phyloP scores from a whole-genome alignment of 2,888 invertebrate genomes.

The Sarcophaga carnaria region DNA sequence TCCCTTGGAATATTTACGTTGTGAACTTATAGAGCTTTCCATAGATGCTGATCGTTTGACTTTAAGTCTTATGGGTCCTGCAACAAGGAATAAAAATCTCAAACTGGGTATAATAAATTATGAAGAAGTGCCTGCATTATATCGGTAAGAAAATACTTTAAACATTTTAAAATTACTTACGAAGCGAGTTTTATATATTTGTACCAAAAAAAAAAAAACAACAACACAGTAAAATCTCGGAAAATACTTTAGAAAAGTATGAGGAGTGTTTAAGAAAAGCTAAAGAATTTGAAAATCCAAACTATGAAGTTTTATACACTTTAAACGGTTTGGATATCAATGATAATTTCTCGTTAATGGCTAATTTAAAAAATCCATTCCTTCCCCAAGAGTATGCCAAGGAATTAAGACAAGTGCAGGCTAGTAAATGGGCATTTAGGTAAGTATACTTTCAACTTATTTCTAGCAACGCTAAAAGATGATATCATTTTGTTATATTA shows the following conservation, averaged over 20 bases:
- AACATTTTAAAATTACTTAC: not conserved
- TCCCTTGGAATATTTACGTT: constrained; percentile 92
- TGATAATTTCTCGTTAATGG: constrained; percentile 78
- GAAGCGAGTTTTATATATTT: not conserved
- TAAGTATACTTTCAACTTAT: constrained; percentile 70
- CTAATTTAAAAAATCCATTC: constrained; percentile 86
- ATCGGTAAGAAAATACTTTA: constrained; percentile 87
- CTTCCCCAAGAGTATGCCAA: constrained; percentile 91
- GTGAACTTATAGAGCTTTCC: constrained; percentile 93
- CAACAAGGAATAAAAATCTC: constrained; percentile 87
- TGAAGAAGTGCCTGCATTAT: constrained; percentile 90
- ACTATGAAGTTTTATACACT: constrained; percentile 91
- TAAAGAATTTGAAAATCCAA: constrained; percentile 94
- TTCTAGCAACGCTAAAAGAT: not conserved
- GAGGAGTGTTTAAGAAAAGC: constrained; percentile 91
- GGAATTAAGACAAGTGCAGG: constrained; percentile 93
- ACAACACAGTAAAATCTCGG: constrained; percentile 82
- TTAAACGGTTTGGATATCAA: constrained; percentile 83
- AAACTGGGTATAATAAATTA: constrained; percentile 92
- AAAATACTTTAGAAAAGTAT: constrained; percentile 90
- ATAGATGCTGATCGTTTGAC: constrained; percentile 94
- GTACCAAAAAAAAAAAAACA: constrained; percentile 2
- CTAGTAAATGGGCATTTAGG: constrained; percentile 96
- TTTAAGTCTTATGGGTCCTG: constrained; percentile 92
- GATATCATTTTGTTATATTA: constrained; percentile 19